Base-by-base conservation (phyloP, 1,140 invertebrate species). In the Branchinecta lynchi region DNA sequence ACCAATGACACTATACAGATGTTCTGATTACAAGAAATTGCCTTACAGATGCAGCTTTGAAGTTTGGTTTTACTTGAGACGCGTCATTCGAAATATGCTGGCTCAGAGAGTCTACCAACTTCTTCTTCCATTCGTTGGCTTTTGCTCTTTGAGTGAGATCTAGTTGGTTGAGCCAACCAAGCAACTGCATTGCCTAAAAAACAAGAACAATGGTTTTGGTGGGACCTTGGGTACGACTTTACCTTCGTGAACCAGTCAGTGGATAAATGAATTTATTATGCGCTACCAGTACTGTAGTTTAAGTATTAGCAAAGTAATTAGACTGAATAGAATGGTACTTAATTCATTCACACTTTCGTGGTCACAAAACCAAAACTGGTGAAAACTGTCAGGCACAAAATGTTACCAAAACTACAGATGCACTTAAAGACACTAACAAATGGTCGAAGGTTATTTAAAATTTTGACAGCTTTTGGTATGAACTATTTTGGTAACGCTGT, bases 121-220 rank as follows among this genome's bases (percentile, higher is more conserved):
- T 65, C 60, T 65, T 51, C 70, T 65, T 69, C 51, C 20, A 60
- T 46, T 68, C 69, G 66, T 45, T 69, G 87, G 68, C 88, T 86
- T 81, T 93, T 93, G 43, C 91, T 88, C 77, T 87, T 90, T 75
- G 87, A 68, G 85, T 83, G 44, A 88, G 79, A 72, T 89, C 87
- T 71, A 87, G 79, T 73, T 82, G 84, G 75, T 84, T 81, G 74
- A 93, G 79, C 76, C 88, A 88, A 76, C 92, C 87, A 75, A 88
- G 85, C 69, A 94, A 82, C 70, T 93, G 84, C 72, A 86, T 84
- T 67, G 89, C 90, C 85, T 89, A 74, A 65, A 79, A 78, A 73
- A 70, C 17, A 70, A 44, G 71, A 21, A 68, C 32, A 45, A 65
- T 67, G 15, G 45, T 68, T 32, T 32, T 32, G 32, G 32, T 32